Conservation (phyloP, 2,113 vertebrate genomes). For the Saguinus midas region DNA sequence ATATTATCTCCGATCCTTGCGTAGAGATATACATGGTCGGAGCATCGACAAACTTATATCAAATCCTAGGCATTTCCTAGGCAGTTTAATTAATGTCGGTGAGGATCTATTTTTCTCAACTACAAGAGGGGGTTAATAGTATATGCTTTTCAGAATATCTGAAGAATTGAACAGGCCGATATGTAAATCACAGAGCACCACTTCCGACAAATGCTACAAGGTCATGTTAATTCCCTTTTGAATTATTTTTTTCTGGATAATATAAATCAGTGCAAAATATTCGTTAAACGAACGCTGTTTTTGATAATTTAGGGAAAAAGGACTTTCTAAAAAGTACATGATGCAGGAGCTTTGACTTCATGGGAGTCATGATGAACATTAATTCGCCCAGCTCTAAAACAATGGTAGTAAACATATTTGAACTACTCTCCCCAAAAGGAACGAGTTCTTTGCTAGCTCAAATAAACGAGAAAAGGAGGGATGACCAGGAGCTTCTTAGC, state of each 20-base stretch:
- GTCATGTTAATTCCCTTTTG: no score
- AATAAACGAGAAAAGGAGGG: background rate
- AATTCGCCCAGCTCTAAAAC: background rate
- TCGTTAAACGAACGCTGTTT: background rate
- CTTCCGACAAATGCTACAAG: background rate
- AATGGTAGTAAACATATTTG: background rate
- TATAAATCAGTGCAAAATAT: background rate
- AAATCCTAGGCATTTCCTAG: fast-evolving
- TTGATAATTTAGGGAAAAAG: background rate
- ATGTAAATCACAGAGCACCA: no score
- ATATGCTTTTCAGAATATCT: background rate
- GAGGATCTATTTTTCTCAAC: no score
- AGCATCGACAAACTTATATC: fast-evolving
- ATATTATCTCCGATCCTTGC: fast-evolving
- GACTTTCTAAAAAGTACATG: background rate
- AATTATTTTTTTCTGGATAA: background rate
- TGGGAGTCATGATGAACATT: background rate
- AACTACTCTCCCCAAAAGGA: background rate
- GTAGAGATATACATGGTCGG: fast-evolving
- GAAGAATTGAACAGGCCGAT: no score
- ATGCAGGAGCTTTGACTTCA: background rate
- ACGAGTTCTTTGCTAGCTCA: background rate
- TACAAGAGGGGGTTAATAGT: background rate
- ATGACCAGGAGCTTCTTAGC: background rate
- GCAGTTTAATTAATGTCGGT: background rate